These are phyloP conservation scores for Ormyrus thymus DNA, from an alignment of 2,888 invertebrate species.

Conservation along the genomic window DNA sequence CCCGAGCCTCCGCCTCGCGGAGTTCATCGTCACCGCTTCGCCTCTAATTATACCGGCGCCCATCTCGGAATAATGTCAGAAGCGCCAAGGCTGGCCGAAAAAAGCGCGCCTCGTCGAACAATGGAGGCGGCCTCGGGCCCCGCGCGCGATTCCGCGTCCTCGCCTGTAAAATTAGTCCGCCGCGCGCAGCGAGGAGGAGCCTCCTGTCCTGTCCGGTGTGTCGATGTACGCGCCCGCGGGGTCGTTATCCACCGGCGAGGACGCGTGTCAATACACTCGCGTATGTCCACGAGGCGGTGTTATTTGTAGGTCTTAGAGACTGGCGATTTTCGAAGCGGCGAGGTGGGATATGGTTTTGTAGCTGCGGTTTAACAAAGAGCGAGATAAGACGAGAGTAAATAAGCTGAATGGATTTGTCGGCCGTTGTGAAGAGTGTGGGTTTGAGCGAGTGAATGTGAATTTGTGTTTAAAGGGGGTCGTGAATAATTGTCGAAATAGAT, in stretches of 20 bases:
- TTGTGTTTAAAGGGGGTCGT: no score
- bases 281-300: not conserved
- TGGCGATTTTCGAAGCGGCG: not conserved
- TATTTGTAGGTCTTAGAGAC: not conserved
- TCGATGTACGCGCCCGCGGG: not conserved
- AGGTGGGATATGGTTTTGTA: not conserved
- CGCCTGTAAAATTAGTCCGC: not conserved
- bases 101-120: not conserved
- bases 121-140: not conserved
- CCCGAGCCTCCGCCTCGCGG: no score
- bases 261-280: not conserved
- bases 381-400: no score
- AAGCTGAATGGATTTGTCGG: no score
- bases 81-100: constrained; percentile 15
- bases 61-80: not conserved
- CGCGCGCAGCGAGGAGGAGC: not conserved
- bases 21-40: not conserved
- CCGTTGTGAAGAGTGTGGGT: no score
- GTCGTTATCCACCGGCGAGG: constrained; percentile 12
- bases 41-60: no score
- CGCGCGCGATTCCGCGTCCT: not conserved
- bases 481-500: no score
- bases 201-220: not conserved
- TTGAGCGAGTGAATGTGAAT: no score
- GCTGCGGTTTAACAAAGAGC: no score